Base-by-base conservation (phyloP, 2,113 vertebrate genomes). In the Pterocles orientalis region DNA sequence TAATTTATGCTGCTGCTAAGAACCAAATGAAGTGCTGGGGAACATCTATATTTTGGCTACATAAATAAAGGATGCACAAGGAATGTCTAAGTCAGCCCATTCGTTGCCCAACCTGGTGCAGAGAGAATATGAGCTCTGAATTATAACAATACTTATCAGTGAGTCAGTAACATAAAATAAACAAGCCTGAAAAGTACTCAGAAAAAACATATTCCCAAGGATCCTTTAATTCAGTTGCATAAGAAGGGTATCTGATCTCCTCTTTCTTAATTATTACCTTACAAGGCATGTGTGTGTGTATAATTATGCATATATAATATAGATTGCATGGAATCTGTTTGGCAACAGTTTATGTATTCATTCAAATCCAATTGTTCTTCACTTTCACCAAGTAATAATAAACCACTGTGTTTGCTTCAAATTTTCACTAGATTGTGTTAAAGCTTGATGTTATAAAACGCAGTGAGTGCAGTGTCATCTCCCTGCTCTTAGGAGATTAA, bases 171-270 rank as follows among this genome's bases (percentile, higher is more conserved):
- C 45, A 51, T 85, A 82, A 95, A 94, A 94, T 90, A 86, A 91
- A 84, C 88, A 92, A 95, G 25, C 41, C 56, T 72, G 48, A 50
- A 90, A 94, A 88, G 24, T 58, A n/a, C 54, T 53, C 43, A 58
- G 61, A 80, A 75, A 79, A 93, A 89, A 56, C 61, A 76, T 64
- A 56, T 65, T 77, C 33, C 9, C 19, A 53, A 82, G 54, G 66
- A 87, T 76, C 58, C 17, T 96, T 91, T 96, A 68, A 76, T 91
- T 80, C 72, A 89, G 75, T 93, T 54, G 77, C 33, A 86, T 94
- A 87, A 93, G 62, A 83, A 95, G 53, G 54, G 51, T 76, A 77
- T 69, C 75, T 95, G 72, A 94, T 93, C 69, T 93, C 41, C 58
- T 73, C 43, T 88, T 54, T 54, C 58, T 86, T 95, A 96, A 91